phyloP scores from a whole-genome alignment of 2,797 vertebrate species.

The Hephaestus fuliginosus region DNA sequence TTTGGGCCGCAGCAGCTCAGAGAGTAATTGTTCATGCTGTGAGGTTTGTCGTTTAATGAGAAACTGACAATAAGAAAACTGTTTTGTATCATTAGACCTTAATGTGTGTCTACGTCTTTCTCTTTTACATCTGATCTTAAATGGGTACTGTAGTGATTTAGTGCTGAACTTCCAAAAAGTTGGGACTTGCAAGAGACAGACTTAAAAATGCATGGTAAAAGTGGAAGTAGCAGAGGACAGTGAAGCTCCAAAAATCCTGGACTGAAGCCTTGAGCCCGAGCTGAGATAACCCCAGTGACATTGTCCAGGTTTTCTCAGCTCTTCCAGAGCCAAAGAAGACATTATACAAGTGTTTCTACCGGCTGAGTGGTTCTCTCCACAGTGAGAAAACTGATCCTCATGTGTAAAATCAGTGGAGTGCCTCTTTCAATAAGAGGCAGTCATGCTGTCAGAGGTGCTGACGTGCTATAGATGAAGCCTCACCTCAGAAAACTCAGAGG shows the following conservation, averaged over 20 bases:
- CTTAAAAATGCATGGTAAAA: neutral
- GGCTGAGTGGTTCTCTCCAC: constrained; percentile 13
- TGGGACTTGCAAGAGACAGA: neutral
- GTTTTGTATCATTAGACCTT: neutral
- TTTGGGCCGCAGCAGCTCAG: neutral
- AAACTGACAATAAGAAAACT: neutral
- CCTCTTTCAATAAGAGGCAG: constrained; percentile 39
- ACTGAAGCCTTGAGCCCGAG: neutral
- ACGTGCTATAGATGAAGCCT: constrained; percentile 27
- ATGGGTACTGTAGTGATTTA: neutral
- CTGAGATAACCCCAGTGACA: constrained; percentile 5
- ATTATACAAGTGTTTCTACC: constrained; percentile 17
- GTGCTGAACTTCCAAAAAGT: neutral
- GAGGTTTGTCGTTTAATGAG: no score
- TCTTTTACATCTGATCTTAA: neutral
- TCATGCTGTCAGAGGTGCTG: constrained; percentile 45
- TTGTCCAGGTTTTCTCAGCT: constrained; percentile 20
- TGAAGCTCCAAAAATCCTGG: neutral
- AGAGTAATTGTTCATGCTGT: no score
- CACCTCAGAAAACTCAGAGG: constrained; percentile 38
- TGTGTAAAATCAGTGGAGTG: constrained; percentile 54
- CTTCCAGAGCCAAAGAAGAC: constrained; percentile 22
- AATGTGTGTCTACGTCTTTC: neutral
- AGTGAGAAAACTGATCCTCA: constrained; percentile 33
- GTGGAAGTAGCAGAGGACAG: neutral